Evolutionary conservation across 2,113 vertebrate species (phyloP).

Genomic region (Catharus minimus): DNA sequence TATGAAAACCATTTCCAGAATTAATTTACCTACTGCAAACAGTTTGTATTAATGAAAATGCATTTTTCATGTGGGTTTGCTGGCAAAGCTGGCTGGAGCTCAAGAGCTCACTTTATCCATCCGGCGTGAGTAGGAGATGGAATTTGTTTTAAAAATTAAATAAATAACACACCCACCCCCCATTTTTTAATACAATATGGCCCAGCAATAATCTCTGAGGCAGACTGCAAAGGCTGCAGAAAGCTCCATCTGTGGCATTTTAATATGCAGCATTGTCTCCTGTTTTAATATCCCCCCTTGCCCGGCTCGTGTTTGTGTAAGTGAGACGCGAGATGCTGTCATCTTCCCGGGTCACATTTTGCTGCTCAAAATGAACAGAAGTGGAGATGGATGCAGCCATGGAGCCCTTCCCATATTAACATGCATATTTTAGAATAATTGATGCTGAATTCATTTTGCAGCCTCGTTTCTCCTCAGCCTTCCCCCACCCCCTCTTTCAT

Average conservation of each 20-base stretch:
- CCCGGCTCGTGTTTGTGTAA: slow-evolving; percentile 21
- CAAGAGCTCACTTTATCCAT: slow-evolving; percentile 71
- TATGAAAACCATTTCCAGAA: slow-evolving; percentile 71
- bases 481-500: slow-evolving; percentile 24
- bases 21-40: slow-evolving; percentile 78
- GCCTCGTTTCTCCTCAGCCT: slow-evolving; percentile 35
- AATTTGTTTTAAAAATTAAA: slow-evolving; percentile 68
- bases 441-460: slow-evolving; percentile 59
- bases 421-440: slow-evolving; percentile 66
- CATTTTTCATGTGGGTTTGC: slow-evolving; percentile 56
- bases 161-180: slow-evolving; percentile 60
- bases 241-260: slow-evolving; percentile 54
- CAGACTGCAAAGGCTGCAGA: slow-evolving; percentile 24
- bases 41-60: slow-evolving; percentile 76
- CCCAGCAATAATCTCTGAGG: slow-evolving; percentile 41
- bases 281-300: slow-evolving; percentile 17
- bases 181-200: slow-evolving; percentile 58
- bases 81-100: slow-evolving; percentile 41
- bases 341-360: slow-evolving; percentile 43
- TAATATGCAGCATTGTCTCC: slow-evolving; percentile 65
- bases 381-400: slow-evolving; percentile 40
- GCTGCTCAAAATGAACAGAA: slow-evolving; percentile 24
- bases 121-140: slow-evolving; percentile 59
- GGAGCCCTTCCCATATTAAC: slow-evolving; percentile 50
- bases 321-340: slow-evolving; percentile 43